Evolutionary conservation across 2,888 invertebrate genomes (phyloP).

Genomic region (Candidula unifasciata): DNA sequence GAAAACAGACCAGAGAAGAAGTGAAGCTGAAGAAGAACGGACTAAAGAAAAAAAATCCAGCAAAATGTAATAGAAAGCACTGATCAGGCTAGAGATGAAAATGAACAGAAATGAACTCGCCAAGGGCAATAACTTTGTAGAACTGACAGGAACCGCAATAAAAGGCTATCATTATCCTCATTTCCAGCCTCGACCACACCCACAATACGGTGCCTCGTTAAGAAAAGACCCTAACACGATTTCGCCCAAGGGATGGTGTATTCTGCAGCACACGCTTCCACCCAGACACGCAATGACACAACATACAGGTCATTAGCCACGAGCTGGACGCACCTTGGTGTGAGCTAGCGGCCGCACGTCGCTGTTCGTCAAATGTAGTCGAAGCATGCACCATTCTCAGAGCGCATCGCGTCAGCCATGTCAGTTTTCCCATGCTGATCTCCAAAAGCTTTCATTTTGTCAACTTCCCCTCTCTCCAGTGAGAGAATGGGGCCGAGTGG

Average conservation of each 20-base stretch:
- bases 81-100: not conserved
- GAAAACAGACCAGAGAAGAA: no score
- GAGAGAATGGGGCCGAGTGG: not conserved
- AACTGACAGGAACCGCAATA: constrained; percentile 20
- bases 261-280: not conserved
- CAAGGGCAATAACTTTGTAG: constrained; percentile 5
- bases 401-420: not conserved
- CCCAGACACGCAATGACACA: not conserved
- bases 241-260: constrained; percentile 4
- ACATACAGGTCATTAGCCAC: constrained; percentile 37
- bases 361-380: not conserved
- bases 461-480: not conserved
- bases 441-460: constrained; percentile 15
- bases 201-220: constrained; percentile 12
- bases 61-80: no score
- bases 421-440: constrained; percentile 13
- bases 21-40: no score
- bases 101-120: not conserved
- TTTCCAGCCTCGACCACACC: not conserved
- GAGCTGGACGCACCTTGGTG: constrained; percentile 26
- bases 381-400: not conserved
- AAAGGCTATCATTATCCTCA: constrained; percentile 33
- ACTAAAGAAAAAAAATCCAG: no score
- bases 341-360: not conserved
- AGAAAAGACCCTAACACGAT: constrained; percentile 22